A percentile compares a stretch with the other conserved stretches of the same genome.
Evolutionary conservation across 92 coral and sea anemone genomes (phyloP).

Genomic region (Siderastrea siderea): DNA sequence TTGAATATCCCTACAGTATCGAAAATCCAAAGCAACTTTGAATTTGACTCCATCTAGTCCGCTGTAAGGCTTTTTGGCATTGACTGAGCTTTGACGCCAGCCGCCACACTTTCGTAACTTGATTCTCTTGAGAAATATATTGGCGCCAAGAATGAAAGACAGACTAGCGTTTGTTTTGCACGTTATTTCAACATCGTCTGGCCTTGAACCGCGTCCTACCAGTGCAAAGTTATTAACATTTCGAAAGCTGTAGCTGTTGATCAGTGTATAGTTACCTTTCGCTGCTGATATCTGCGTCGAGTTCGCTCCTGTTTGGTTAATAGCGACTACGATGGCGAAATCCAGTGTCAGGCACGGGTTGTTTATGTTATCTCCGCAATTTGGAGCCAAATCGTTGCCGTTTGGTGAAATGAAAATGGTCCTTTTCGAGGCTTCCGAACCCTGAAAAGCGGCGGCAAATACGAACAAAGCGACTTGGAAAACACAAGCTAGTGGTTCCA

Average conservation of each 20-base stretch:
- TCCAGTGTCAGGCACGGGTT: conserved; percentile 63
- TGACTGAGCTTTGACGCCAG: conserved; percentile 45
- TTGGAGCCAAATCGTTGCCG: conserved; percentile 41
- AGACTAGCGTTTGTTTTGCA: conserved; percentile 55
- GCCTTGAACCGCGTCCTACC: conserved; percentile 38
- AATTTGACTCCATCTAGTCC: conserved; percentile 36
- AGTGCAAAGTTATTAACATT: conserved; percentile 62
- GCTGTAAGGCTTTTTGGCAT: conserved; percentile 23
- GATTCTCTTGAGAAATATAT: conserved; percentile 36
- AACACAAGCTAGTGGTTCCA: not conserved
- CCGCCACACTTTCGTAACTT: conserved; percentile 50
- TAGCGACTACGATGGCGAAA: conserved; percentile 27
- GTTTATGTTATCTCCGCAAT: conserved; percentile 39
- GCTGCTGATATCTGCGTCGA: conserved; percentile 68
- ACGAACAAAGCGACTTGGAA: not conserved
- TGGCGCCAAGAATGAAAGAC: conserved; percentile 56
- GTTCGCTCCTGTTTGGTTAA: conserved; percentile 10
- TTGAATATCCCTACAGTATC: conserved; percentile 68
- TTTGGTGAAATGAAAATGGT: conserved; percentile 49
- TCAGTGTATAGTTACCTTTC: conserved; percentile 59
- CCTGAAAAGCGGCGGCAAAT: not conserved
- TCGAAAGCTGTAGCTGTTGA: conserved; percentile 41
- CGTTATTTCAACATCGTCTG: conserved; percentile 51
- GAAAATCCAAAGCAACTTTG: conserved; percentile 68
- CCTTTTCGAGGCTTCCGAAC: conserved; percentile 10